Percentiles rank a stretch among this genome's conserved stretches.
Evolutionary conservation across 2,113 vertebrate species (phyloP).

Genomic region (Notothenia rossii): DNA sequence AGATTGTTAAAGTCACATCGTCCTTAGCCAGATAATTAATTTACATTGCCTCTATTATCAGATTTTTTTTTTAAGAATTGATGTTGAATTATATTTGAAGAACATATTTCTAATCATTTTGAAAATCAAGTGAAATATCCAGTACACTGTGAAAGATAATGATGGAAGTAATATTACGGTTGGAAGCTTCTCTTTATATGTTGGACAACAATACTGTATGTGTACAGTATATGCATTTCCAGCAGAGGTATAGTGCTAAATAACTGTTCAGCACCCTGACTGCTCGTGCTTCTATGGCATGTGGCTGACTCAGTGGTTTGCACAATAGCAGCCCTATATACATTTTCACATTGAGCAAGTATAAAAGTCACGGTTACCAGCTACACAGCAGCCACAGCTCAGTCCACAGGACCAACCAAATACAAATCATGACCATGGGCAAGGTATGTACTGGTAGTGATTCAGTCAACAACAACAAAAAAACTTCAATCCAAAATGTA

Average conservation of each 20-base stretch:
- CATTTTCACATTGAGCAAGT: constrained; percentile 56
- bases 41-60: neutral
- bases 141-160: neutral
- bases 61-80: neutral
- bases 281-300: constrained; percentile 66
- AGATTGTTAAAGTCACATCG: neutral
- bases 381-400: constrained; percentile 46
- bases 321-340: constrained; percentile 63
- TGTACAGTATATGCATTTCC: constrained; percentile 47
- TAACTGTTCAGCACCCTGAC: constrained; percentile 65
- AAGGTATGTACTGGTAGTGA: constrained; percentile 48
- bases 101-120: neutral
- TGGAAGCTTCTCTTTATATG: constrained; percentile 67
- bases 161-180: neutral
- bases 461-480: neutral
- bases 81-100: neutral
- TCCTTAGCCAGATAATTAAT: neutral
- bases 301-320: constrained; percentile 76
- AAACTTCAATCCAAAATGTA: neutral
- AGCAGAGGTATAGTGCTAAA: constrained; percentile 39
- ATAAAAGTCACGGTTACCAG: constrained; percentile 73
- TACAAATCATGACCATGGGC: constrained; percentile 67
- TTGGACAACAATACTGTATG: constrained; percentile 57
- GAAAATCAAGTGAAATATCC: neutral
- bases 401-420: constrained; percentile 41